Base-by-base conservation (phyloP, 92 coral and sea anemone species). In the Phenganax subtilis region DNA sequence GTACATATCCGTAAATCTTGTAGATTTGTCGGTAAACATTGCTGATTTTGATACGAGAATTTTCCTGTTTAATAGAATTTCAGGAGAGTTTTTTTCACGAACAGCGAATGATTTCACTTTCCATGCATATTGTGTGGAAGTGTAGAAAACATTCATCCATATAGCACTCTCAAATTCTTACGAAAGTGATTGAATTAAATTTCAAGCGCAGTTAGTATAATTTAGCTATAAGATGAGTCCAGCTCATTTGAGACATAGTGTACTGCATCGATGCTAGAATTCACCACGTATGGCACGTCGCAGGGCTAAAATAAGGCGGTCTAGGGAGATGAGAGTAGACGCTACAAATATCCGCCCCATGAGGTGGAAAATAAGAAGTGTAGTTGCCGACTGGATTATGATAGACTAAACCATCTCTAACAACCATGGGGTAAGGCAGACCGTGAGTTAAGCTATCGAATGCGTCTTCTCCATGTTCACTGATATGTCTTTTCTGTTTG, bases 401-500 rank as follows among this genome's bases (percentile, higher is more conserved):
- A 52, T 79, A 79, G 74, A 79, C 83, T 31, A 79, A 65, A 3
- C 99, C 97, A 75, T 96, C 99, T 44, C 99, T 91, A 72, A 96
- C 91, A 79, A 96, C 78, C 61, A 92, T 93, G 15, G 97, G 97
- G 54, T 92, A 93, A 17, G 97, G 96, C 29, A 96, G 92, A 57
- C 92, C 90, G 68, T 93, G 90, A 7, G 97, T 68, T 76, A 96
- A 87, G 74, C 93, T 87, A 54, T 91, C 91, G 59, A 90, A 85
- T 12, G 89, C 77, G 75, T 96, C 97, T 75, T 96, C 99, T 20
- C 99, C 99, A 67, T 89, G 90, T 77, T 96, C 99, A 76, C 96
- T 87, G 47, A 97, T 93, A 81, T 92, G 97, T 70, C 93, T 88
- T 87, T 96, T 96, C 80, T 92, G 91, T 85, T 96, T 96, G 89